Conservation (phyloP, 2,113 vertebrate genomes). For the Antechinus flavipes region DNA sequence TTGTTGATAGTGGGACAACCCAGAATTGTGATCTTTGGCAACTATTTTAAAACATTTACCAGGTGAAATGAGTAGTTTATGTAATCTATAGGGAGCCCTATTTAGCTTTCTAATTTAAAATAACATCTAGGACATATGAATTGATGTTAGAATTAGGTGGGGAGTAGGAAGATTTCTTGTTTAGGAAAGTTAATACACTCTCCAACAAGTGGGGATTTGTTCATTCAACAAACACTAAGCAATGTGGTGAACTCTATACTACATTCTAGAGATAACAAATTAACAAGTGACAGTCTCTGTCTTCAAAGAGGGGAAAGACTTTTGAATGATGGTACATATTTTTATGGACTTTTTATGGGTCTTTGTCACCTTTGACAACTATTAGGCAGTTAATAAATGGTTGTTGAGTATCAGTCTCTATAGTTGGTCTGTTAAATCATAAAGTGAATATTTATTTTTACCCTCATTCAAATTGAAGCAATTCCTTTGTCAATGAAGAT, state of each 20-base stretch:
- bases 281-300: neutral
- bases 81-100: slow-evolving; percentile 50
- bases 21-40: slow-evolving; percentile 39
- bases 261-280: neutral
- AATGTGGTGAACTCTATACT: neutral
- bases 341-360: neutral
- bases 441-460: neutral
- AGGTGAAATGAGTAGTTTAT: slow-evolving; percentile 42
- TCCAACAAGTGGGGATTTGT: slow-evolving; percentile 48
- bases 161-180: neutral
- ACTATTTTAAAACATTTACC: slow-evolving; percentile 52
- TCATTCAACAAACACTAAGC: neutral
- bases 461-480: neutral
- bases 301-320: neutral
- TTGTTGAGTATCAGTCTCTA: neutral
- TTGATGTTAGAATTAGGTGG: slow-evolving; percentile 16
- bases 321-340: neutral
- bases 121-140: slow-evolving; percentile 39
- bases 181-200: slow-evolving; percentile 36
- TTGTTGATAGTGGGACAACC: neutral
- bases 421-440: neutral
- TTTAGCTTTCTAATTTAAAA: slow-evolving; percentile 59
- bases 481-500: neutral
- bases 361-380: neutral
- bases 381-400: neutral